Evolutionary conservation across 2,113 vertebrate genomes (phyloP).

Genomic region (Heterotis niloticus): DNA sequence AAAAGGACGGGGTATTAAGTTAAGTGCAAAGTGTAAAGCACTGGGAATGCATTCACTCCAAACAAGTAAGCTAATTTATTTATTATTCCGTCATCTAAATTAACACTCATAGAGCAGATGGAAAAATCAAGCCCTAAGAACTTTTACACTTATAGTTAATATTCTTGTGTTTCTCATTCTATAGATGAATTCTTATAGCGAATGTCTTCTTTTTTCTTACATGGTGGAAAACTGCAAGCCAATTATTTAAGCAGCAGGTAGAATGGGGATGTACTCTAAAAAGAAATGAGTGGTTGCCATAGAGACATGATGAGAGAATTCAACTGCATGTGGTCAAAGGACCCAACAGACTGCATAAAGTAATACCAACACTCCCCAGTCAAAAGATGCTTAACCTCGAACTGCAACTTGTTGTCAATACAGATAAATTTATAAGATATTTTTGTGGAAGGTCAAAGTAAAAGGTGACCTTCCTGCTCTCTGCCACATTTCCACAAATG

Average conservation of each 20-base stretch:
- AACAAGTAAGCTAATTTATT: not conserved
- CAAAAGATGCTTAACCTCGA: constrained; percentile 68
- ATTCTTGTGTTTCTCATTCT: not conserved
- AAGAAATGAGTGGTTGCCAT: constrained; percentile 79
- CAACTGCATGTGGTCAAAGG: constrained; percentile 61
- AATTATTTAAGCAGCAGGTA: constrained; percentile 74
- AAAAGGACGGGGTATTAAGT: constrained; percentile 67
- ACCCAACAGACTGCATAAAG: constrained; percentile 56
- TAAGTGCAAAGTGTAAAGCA: constrained; percentile 47
- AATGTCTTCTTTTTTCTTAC: constrained; percentile 39
- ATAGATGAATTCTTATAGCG: constrained; percentile 1
- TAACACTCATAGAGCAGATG: not conserved
- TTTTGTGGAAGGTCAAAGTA: constrained; percentile 57
- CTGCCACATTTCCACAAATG: not conserved
- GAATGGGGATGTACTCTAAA: constrained; percentile 63
- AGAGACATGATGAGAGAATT: constrained; percentile 67
- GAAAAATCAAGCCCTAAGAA: not conserved
- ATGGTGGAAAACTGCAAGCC: constrained; percentile 70
- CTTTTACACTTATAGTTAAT: not conserved
- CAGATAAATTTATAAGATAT: constrained; percentile 66
- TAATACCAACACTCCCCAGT: constrained; percentile 56
- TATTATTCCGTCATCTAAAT: not conserved
- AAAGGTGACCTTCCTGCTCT: not conserved
- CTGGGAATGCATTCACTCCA: not conserved
- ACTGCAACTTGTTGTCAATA: constrained; percentile 46